Evolutionary conservation across 2,888 invertebrate genomes (phyloP), one percentile per base, ranked within the genome.

Genomic region (Lathronympha strigana): DNA sequence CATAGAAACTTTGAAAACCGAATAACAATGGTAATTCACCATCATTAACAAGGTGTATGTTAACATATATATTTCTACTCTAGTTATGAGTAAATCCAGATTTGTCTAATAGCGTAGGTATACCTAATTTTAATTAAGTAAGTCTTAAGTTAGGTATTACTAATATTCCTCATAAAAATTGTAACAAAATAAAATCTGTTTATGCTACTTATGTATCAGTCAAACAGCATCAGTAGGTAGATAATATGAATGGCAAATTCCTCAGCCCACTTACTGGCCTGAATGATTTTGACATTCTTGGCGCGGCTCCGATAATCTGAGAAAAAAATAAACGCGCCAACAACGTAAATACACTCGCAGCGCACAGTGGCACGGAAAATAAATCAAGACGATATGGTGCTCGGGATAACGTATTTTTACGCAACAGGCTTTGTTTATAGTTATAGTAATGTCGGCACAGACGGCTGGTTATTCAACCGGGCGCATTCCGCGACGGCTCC

Each of bases 231-330:
- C 82, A 76, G 72, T 75, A 66, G 49, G 58, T 64, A 64, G 58
- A 60, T 63, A 72, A 89, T 89, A 90, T 92, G 91, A 92, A 92
- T 92, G 92, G 91, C 85, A 77, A 86, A 91, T 91, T 85, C 90
- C 87, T 84, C 88, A 82, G 79, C 89, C 90, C 89, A 90, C 91
- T 89, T 87, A 86, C 89, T 86, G 88, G 84, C 85, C 92, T 92
- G 90, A 92, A 92, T 92, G 92, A 88, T 91, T 90, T 91, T 90
- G 81, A 91, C 88, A 91, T 91, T 91, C 91, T 90, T 92, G 92
- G 91, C 92, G 84, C 84, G 76, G 84, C 80, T 88, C 86, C 89
- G 90, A 88, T 90, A 84, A 89, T 88, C 86, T 74, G 81, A 79
- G 83, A 83, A 88, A 88, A 87, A 90, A 90, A 88, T 84, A 86